Evolutionary conservation across 2,888 invertebrate species (phyloP), one percentile per base, ranked within the genome.

Genomic region (Aphidoletes aphidimyza): DNA sequence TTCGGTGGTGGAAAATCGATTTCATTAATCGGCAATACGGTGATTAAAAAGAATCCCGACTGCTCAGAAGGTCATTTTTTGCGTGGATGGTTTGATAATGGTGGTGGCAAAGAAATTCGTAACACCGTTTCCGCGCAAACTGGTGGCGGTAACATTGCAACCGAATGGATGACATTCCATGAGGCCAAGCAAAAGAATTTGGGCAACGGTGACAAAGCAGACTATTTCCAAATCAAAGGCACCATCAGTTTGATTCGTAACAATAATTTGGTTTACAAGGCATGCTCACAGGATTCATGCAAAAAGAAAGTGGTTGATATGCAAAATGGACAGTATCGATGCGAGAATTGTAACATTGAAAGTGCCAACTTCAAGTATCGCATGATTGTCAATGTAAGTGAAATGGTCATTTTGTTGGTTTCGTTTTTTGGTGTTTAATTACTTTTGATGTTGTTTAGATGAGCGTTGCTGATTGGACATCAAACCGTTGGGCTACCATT

Each of bases 291-390:
- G 84, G 93, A 94, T 0, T 93, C 93, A 84, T 99, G 99, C 90
- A 98, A 98, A 89, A 99, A 99, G 90, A 99, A 99, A 90, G 92
- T 98, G 0, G 91, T 97, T 11, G 98, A 98, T 89, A 93, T 95
- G 88, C 94, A 94, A 86, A 97, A 97, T 88, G 97, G 96, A 0
- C 92, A 94, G 88, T 99, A 93, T 90, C 92, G 97, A 84, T 99
- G 99, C 90, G 99, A 99, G 89, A 99, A 99, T 90, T 99, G 99
- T 89, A 93, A 94, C 88, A 91, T 93, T 85, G 96, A 96, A 86
- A 96, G 92, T 88, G 94, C 95, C 0, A 94, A 94, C 87, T 98
- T 94, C 89, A 96, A 96, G 88, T 97, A 96, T 90, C 92, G 98
- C 78, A 91, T 98, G 86, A 91, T 99, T 84, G 89, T 96, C 36